These are phyloP conservation scores for Macquaria australasica DNA, from an alignment of 2,113 vertebrate species.

Conservation along the genomic window DNA sequence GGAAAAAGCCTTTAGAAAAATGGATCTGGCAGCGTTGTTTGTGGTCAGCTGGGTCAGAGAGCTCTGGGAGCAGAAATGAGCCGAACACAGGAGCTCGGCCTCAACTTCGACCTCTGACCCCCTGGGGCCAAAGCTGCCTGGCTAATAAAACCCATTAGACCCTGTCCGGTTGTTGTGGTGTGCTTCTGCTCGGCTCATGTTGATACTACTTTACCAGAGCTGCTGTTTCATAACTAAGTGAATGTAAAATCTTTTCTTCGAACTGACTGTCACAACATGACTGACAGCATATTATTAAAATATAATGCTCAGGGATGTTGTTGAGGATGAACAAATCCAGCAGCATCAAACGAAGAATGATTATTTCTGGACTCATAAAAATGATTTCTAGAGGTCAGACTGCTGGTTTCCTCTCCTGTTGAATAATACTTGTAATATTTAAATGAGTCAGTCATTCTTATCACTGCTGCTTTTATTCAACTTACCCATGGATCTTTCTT, in stretches of 20 bases:
- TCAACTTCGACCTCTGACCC: not conserved
- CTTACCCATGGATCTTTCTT: not conserved
- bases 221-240: not conserved
- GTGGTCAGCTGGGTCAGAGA: not conserved
- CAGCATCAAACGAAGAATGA: not conserved
- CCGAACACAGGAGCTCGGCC: not conserved
- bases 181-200: not conserved
- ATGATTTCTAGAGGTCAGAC: not conserved
- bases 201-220: not conserved
- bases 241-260: too few species aligned
- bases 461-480: not conserved
- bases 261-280: not conserved
- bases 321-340: not conserved
- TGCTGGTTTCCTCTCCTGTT: not conserved
- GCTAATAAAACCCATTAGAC: not conserved
- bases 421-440: not conserved
- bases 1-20: not conserved
- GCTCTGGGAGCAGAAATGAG: constrained; percentile 7
- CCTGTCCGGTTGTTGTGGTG: not conserved
- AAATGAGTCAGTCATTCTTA: not conserved
- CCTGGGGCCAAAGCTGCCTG: not conserved
- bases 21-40: not conserved
- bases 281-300: not conserved
- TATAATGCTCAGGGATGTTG: not conserved
- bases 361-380: not conserved